phyloP scores from a whole-genome alignment of 2,888 invertebrate species.

The Priocnemis perturbator region DNA sequence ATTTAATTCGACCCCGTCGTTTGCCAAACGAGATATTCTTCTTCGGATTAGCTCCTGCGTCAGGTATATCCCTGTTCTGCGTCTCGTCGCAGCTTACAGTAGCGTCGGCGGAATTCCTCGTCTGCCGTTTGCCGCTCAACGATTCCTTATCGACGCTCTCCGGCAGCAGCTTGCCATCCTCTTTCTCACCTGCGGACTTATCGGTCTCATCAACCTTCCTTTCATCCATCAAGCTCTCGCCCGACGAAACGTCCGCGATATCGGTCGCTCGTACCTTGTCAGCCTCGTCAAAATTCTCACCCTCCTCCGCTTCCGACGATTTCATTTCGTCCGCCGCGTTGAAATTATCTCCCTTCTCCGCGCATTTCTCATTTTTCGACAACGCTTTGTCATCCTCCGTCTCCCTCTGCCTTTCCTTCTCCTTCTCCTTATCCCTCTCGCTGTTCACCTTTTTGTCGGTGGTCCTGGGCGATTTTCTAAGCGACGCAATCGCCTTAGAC shows the following conservation, averaged over 20 bases:
- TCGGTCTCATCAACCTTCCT: neutral
- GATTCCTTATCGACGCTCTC: constrained; percentile 11
- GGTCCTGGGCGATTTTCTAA: constrained; percentile 63
- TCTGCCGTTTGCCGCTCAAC: constrained; percentile 13
- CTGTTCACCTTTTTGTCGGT: constrained; percentile 45
- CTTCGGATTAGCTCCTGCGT: neutral
- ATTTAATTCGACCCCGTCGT: constrained; percentile 54
- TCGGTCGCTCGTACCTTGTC: too few species aligned
- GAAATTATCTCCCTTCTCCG: neutral
- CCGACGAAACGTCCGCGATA: too few species aligned
- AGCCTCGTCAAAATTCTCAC: too few species aligned
- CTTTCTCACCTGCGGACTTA: neutral
- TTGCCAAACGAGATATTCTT: constrained; percentile 43
- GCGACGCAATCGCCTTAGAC: constrained; percentile 15
- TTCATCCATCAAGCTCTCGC: neutral
- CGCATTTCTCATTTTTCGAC: constrained; percentile 12
- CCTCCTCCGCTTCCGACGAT: too few species aligned
- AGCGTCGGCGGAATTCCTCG: too few species aligned
- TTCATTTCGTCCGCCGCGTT: neutral
- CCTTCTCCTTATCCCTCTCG: constrained; percentile 7
- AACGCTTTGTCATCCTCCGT: constrained; percentile 5
- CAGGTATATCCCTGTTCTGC: constrained; percentile 22
- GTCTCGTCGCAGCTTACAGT: constrained; percentile 10
- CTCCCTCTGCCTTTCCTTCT: constrained; percentile 1
- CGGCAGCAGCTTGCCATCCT: constrained; percentile 16